Conservation (phyloP, 2,797 vertebrate genomes). For the Tapera naevia region DNA sequence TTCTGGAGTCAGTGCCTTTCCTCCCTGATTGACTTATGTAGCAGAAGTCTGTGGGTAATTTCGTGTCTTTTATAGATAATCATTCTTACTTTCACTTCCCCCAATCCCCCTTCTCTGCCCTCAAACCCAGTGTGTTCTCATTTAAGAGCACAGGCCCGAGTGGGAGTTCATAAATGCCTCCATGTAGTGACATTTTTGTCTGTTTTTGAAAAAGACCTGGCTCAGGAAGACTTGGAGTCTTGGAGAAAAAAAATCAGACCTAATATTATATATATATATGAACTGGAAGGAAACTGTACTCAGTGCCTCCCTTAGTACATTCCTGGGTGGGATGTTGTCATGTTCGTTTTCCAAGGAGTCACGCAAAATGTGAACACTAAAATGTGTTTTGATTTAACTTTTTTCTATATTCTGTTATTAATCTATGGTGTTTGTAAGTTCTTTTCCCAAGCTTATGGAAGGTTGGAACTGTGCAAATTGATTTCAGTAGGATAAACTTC, state of each 20-base stretch:
- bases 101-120: background rate
- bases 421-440: background rate
- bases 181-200: background rate
- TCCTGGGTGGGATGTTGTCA: background rate
- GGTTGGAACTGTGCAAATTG: background rate
- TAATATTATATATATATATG: background rate
- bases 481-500: background rate
- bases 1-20: background rate
- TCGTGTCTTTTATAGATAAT: background rate
- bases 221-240: background rate
- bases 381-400: background rate
- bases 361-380: background rate
- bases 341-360: background rate
- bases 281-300: background rate
- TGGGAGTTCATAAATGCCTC: background rate
- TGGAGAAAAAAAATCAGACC: background rate
- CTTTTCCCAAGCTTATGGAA: background rate
- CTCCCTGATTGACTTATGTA: background rate
- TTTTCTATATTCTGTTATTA: background rate
- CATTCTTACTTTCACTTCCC: background rate
- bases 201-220: background rate
- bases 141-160: background rate
- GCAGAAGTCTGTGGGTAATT: background rate
- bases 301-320: background rate
- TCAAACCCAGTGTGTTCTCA: background rate